These are phyloP conservation scores for Caenorhabditis briggsae DNA, from an alignment of 1,140 invertebrate species.

Conservation along the genomic window DNA sequence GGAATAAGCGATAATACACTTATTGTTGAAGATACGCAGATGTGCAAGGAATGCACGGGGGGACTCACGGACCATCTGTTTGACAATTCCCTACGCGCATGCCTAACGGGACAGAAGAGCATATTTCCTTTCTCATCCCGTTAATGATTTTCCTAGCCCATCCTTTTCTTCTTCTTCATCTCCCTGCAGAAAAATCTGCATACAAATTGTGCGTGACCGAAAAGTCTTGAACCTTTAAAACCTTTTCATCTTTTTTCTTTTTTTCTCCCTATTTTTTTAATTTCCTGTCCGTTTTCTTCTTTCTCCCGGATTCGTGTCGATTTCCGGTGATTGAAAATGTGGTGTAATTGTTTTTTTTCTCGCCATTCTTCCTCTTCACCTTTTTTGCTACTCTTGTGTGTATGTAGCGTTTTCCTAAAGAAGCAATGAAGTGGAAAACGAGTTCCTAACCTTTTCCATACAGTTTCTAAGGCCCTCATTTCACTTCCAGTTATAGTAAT, in stretches of 20 bases:
- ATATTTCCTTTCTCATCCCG: constrained; percentile 43
- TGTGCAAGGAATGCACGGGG: constrained; percentile 31
- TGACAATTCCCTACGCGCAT: constrained; percentile 24
- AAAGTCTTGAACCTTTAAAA: constrained; percentile 37
- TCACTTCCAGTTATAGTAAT: constrained; percentile 43
- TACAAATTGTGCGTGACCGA: constrained; percentile 52
- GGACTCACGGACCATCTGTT: constrained; percentile 49
- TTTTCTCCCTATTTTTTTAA: background rate
- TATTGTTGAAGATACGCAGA: constrained; percentile 56
- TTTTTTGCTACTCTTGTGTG: background rate
- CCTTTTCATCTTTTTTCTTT: background rate
- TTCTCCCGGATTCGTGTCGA: constrained; percentile 48
- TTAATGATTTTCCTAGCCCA: constrained; percentile 22
- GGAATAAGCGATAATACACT: constrained; percentile 50
- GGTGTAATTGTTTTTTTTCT: constrained; percentile 46
- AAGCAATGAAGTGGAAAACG: constrained; percentile 28
- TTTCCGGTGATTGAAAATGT: constrained; percentile 52
- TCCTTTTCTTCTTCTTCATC: background rate
- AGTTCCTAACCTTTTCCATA: constrained; percentile 34
- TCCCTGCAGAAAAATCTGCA: background rate
- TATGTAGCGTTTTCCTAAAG: background rate
- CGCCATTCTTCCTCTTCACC: background rate
- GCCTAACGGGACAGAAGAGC: background rate
- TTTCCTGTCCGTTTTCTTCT: background rate
- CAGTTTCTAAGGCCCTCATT: background rate